Conservation (phyloP, 1,140 invertebrate genomes). For the Drosophila bocqueti region DNA sequence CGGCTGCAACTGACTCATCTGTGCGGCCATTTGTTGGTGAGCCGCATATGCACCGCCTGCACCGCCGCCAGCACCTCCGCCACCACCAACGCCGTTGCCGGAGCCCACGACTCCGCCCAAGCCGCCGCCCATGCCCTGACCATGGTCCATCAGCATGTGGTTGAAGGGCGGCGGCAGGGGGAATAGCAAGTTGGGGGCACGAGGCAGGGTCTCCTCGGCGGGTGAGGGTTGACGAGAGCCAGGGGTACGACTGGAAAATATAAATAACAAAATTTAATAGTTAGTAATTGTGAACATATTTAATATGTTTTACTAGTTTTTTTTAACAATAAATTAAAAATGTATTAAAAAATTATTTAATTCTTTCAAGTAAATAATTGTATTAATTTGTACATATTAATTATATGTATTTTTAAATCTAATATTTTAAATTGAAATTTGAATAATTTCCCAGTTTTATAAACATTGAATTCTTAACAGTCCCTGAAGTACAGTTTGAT, state of each 20-base stretch:
- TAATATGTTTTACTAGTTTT: neutral
- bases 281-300: neutral
- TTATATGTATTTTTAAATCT: neutral
- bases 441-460: neutral
- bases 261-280: conserved; percentile 8
- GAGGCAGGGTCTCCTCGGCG: conserved; percentile 89
- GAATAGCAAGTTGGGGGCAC: conserved; percentile 72
- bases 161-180: conserved; percentile 78
- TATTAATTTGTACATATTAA: neutral
- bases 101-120: conserved; percentile 61
- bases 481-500: conserved; percentile 26
- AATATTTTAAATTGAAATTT: neutral
- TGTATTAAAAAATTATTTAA: neutral
- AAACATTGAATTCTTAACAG: neutral
- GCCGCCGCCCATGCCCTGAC: conserved; percentile 60
- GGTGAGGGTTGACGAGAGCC: conserved; percentile 96
- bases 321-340: neutral
- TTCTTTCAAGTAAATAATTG: neutral
- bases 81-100: conserved; percentile 47
- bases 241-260: conserved; percentile 90
- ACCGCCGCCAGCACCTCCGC: conserved; percentile 33
- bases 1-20: conserved; percentile 84
- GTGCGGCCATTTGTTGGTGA: conserved; percentile 82
- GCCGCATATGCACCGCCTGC: conserved; percentile 68
- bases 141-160: conserved; percentile 85